Evolutionary conservation across 2,797 vertebrate genomes (phyloP).

Genomic region (Anabas testudineus): DNA sequence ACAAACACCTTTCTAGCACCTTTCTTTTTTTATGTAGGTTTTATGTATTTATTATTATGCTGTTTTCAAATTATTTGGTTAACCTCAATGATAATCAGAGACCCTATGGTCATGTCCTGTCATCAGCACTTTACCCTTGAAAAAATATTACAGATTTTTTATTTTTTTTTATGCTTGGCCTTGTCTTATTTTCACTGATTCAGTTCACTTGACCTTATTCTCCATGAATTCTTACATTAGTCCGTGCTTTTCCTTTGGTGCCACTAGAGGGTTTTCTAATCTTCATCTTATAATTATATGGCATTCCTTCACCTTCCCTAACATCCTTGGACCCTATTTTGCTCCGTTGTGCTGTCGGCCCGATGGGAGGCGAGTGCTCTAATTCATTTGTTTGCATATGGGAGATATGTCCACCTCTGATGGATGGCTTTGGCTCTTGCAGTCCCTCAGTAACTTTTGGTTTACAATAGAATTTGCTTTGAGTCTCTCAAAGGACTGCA

Average conservation of each 20-base stretch:
- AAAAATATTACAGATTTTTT: constrained; percentile 48
- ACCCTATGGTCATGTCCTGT: constrained; percentile 22
- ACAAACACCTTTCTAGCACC: too few species aligned
- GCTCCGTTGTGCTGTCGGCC: constrained; percentile 36
- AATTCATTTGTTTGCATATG: constrained; percentile 83
- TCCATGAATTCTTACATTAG: constrained; percentile 58
- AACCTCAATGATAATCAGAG: constrained; percentile 34
- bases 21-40: too few species aligned
- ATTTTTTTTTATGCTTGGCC: too few species aligned
- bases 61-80: background rate
- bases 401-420: constrained; percentile 77
- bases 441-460: constrained; percentile 59
- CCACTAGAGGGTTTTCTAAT: constrained; percentile 62
- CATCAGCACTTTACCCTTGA: constrained; percentile 27
- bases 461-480: constrained; percentile 74
- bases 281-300: constrained; percentile 59
- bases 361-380: constrained; percentile 63
- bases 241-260: constrained; percentile 55
- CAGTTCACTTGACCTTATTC: constrained; percentile 69
- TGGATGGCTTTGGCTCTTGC: constrained; percentile 75
- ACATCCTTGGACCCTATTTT: constrained; percentile 57
- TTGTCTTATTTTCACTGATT: constrained; percentile 44
- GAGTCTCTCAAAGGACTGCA: constrained; percentile 71
- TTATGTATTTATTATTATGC: background rate
- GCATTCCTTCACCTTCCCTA: constrained; percentile 55